Evolutionary conservation across 2,888 invertebrate genomes (phyloP), one percentile per base, ranked within the genome.

Genomic region (Sphinx pinastri): DNA sequence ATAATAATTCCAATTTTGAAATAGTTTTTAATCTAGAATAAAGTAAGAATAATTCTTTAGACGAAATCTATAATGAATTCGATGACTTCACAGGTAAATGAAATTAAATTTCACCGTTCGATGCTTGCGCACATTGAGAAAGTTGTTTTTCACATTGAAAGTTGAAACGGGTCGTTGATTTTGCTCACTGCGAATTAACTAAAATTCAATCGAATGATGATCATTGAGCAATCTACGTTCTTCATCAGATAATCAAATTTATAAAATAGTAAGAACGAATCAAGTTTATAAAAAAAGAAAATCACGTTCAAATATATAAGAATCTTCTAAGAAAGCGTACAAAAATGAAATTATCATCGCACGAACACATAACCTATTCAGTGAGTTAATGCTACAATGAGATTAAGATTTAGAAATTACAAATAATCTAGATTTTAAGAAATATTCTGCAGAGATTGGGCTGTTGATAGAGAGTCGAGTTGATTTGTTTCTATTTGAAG

Each of bases 381-480:
- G 63, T 63, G 63, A 63, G 47, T 63, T 63, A 63, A 63, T 63
- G 63, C 63, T 63, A 63, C 49, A 49, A 63, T 63, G 63, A 60
- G 60, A 63, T 47, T 63, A 47, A 63, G 63, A 63, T 63, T 63
- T 63, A 63, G 63, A 63, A 49, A 63, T 63, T 49, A 63, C 63
- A 49, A 63, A 49, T 63, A 49, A 63, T 49, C 63, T 63, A 63
- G 49, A 63, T 49, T 63, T 49, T 47, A 63, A 19, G 63, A 49
- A 63, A 63, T 63, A 47, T 63, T 49, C 12, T 63, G 63, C 13
- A 63, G 12, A 49, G 12, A 11, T 19, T 13, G 3, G 49, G 47
- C 47, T 5, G 12, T 63, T 49, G 63, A 47, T 49, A 63, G 63
- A 63, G 12, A 63, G 47, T 47, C 47, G 13, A 63, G 49, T 60